phyloP scores from a whole-genome alignment of 2,113 vertebrate genomes.

The Scopus umbretta region DNA sequence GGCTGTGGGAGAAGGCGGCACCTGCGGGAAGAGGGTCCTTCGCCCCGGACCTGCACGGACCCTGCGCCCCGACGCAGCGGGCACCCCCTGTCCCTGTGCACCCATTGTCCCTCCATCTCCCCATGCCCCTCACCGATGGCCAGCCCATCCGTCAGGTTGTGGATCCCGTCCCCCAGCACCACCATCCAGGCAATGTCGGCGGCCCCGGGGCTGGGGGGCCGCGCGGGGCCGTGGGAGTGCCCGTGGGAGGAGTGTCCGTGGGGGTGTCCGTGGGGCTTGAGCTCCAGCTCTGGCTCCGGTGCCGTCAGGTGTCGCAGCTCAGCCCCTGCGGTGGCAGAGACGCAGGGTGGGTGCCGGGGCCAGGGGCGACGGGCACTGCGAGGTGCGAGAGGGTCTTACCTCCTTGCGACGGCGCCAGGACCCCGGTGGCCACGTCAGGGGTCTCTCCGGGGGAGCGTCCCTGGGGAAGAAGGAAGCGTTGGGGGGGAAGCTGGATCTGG shows the following conservation, averaged over 20 bases:
- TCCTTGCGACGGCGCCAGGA: background rate
- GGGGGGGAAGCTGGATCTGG: fast-evolving
- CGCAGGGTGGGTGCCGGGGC: fast-evolving
- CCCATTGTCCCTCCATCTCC: background rate
- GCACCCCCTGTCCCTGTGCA: background rate
- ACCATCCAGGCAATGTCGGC: conserved; percentile 73
- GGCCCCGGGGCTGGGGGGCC: background rate
- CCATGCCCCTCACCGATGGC: conserved; percentile 72
- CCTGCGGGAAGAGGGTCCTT: conserved; percentile 43
- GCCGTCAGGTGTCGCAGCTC: background rate
- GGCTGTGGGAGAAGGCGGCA: conserved; percentile 76
- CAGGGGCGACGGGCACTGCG: fast-evolving
- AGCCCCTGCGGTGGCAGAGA: background rate
- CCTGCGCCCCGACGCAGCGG: background rate
- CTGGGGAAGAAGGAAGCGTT: background rate
- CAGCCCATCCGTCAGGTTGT: conserved; percentile 78
- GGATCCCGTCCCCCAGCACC: conserved; percentile 73
- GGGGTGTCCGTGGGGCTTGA: background rate
- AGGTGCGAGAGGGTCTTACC: background rate
- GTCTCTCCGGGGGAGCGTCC: background rate
- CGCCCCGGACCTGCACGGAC: background rate
- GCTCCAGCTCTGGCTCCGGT: background rate
- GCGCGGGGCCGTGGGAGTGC: conserved; percentile 47
- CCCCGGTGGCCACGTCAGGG: background rate
- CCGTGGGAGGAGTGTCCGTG: background rate